Evolutionary conservation across 1,140 invertebrate genomes (phyloP), one percentile per base, ranked within the genome.

Genomic region (Lepidurus apus): DNA sequence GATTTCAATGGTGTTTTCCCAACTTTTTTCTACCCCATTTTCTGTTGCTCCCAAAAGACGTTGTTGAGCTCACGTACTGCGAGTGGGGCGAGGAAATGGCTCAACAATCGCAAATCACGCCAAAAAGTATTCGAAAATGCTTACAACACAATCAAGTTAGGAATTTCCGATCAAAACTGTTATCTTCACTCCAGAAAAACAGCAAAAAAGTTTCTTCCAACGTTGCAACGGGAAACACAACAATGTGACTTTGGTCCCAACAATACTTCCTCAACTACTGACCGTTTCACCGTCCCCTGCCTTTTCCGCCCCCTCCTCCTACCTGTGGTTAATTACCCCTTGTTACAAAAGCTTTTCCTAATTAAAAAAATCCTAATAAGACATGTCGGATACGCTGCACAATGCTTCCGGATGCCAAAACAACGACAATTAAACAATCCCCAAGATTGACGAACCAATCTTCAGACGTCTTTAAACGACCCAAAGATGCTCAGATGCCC

Each of bases 141-240:
- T 34, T 34, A 34, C 34, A 34, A 65, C 13, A 65, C 53, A 65
- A 65, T 65, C 13, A 65, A 65, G 53, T 17, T 13, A 65, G 53
- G 53, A 21, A 65, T 65, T 65, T 65, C 53, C 53, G 53, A 65
- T 65, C 53, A 17, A 65, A 65, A 65, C 53, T n/a, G 53, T 65
- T n/a, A 21, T 9, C 53, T 65, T 34, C 8, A 7, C 9, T 17
- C 53, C 6, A 17, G 6, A 65, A 9, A 7, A 65, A 65, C 17
- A 65, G 53, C 53, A 65, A 13, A 65, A 65, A 65, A 21, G 17
- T 13, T 1, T 11, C 34, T 34, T 34, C 34, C 34, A 34, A 34
- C 3, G 34, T 34, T 34, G 34, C 34, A 34, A 34, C 34, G 34
- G 34, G 34, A 34, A 34, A 34, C 34, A 34, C 34, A 34, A 65